Conservation (phyloP, 2,888 invertebrate species). For the Clanis bilineata region DNA sequence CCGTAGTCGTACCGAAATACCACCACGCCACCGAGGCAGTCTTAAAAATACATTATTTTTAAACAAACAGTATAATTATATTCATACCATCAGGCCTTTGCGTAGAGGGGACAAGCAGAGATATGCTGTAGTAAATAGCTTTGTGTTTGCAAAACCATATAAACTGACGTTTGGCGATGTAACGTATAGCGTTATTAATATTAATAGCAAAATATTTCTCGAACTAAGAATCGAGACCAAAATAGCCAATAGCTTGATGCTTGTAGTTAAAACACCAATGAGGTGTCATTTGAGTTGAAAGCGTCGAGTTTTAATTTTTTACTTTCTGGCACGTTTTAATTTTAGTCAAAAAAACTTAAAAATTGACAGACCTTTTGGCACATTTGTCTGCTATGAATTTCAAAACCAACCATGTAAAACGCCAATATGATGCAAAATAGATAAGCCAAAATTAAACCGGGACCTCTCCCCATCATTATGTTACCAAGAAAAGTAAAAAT, state of each 20-base stretch:
- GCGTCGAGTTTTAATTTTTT: background rate
- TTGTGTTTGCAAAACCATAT: too few relatives aligned
- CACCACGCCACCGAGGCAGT: too few relatives aligned
- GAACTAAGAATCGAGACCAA: background rate
- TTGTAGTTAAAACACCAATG: background rate
- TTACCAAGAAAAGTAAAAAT: slow-evolving; percentile 64
- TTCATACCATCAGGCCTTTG: too few relatives aligned
- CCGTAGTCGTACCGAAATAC: too few relatives aligned
- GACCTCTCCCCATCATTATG: slow-evolving; percentile 47
- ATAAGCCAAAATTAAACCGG: slow-evolving; percentile 22
- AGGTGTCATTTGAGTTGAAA: background rate
- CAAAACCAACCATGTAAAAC: slow-evolving; percentile 12
- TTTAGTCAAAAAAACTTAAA: background rate
- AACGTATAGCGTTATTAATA: too few relatives aligned
- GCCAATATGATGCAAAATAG: slow-evolving; percentile 22
- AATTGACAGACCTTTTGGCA: background rate
- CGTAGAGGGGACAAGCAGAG: too few relatives aligned
- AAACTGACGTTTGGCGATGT: too few relatives aligned
- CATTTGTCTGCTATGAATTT: slow-evolving; percentile 1
- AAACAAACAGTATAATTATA: too few relatives aligned
- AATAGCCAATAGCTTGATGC: too few relatives aligned
- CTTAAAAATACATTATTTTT: too few relatives aligned
- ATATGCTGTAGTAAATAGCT: too few relatives aligned
- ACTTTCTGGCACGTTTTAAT: background rate
- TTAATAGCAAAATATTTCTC: too few relatives aligned